A percentile compares a stretch with the other conserved stretches of the same genome.
Evolutionary conservation across 2,113 vertebrate species (phyloP).

Genomic region (Pygathrix nemaeus): DNA sequence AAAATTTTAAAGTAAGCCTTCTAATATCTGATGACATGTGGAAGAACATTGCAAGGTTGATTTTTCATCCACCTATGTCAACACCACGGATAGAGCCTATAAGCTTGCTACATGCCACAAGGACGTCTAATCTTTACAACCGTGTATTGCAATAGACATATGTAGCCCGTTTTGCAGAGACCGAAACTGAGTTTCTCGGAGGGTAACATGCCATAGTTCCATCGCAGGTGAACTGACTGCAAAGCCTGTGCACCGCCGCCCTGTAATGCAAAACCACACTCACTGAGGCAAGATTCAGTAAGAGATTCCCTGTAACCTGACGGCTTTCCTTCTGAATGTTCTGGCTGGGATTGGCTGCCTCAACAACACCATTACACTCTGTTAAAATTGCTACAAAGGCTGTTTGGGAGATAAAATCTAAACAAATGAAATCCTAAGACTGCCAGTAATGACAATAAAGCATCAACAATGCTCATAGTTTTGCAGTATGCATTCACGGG

Average conservation of each 20-base stretch:
- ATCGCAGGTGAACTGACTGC: neutral
- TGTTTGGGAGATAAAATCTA: neutral
- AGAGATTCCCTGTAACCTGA: neutral
- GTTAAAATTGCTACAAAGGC: neutral
- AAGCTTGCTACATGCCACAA: neutral
- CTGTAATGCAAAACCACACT: neutral
- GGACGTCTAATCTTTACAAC: neutral
- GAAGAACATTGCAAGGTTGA: neutral
- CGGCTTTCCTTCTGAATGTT: neutral
- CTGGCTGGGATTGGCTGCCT: neutral
- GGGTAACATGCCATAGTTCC: neutral
- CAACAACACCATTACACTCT: neutral
- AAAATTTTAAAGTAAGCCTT: neutral
- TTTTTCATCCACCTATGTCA: neutral
- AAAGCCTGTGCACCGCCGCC: neutral
- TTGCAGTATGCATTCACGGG: neutral
- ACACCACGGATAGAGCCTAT: neutral
- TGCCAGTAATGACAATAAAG: neutral
- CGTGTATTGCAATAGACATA: neutral
- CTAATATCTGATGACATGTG: neutral
- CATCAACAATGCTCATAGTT: neutral
- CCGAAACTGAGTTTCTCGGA: neutral
- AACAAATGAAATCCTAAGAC: conserved; percentile 12
- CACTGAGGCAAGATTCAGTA: neutral
- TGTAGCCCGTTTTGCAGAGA: neutral